phyloP scores from a whole-genome alignment of 2,113 vertebrate species.

The Puma concolor region DNA sequence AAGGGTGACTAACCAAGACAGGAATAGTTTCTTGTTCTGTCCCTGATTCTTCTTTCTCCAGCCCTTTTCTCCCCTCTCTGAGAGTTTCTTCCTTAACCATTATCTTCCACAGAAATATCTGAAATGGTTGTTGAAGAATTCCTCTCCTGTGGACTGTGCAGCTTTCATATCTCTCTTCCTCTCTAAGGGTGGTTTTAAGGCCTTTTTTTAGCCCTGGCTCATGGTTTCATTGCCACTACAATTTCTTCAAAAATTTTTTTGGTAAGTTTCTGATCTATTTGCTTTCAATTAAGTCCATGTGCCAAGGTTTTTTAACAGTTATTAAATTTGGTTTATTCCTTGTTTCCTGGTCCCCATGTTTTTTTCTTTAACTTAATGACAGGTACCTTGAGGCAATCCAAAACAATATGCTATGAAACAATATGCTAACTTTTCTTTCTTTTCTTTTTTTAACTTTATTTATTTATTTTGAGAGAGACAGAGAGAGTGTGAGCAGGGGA shows the following conservation, averaged over 20 bases:
- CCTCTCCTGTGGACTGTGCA: neutral
- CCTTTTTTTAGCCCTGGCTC: neutral
- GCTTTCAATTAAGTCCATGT: neutral
- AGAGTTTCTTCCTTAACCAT: neutral
- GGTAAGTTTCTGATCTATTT: constrained; percentile 26
- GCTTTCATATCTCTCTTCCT: neutral
- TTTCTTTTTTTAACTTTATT: too few species aligned
- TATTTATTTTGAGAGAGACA: too few species aligned
- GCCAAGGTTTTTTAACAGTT: neutral
- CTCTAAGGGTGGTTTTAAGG: neutral
- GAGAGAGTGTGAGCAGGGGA: too few species aligned
- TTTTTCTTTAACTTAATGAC: constrained; percentile 10
- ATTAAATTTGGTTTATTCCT: constrained; percentile 19
- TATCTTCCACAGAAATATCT: neutral
- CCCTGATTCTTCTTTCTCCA: neutral
- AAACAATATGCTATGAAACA: neutral
- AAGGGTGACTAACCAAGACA: neutral
- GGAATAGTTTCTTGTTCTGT: neutral
- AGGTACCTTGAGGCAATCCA: neutral
- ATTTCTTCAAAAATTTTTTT: neutral
- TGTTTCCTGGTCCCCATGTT: neutral
- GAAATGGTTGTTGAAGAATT: neutral
- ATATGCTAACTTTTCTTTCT: neutral
- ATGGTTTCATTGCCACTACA: neutral
- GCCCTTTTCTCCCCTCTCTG: neutral